Conservation (phyloP, 2,797 vertebrate genomes). For the Nasua narica region DNA sequence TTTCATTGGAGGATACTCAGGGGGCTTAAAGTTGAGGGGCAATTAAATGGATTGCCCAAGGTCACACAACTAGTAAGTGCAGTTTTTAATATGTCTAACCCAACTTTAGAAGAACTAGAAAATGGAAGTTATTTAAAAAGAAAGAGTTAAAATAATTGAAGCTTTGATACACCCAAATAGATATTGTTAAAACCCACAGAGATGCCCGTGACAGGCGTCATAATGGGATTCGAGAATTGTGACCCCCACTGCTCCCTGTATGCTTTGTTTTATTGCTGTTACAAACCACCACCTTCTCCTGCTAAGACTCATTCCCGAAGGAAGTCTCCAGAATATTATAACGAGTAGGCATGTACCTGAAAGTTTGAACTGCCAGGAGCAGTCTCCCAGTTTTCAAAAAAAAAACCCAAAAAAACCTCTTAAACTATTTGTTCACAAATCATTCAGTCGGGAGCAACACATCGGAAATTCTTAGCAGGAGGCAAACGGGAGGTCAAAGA, state of each 20-base stretch:
- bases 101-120: not conserved
- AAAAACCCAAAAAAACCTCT: not conserved
- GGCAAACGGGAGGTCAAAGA: slow-evolving; percentile 23
- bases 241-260: fast-evolving
- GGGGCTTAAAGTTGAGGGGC: not conserved
- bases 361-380: slow-evolving; percentile 12
- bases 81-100: not conserved
- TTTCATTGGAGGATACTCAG: not conserved
- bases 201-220: not conserved
- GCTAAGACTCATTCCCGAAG: not conserved
- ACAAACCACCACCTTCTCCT: not conserved
- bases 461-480: slow-evolving; percentile 57
- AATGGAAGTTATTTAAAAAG: not conserved
- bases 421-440: slow-evolving; percentile 51
- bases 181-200: not conserved
- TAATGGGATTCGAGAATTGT: not conserved
- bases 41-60: not conserved
- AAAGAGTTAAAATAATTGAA: not conserved
- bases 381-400: not conserved
- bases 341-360: slow-evolving; percentile 21
- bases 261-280: not conserved
- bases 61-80: not conserved
- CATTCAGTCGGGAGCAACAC: slow-evolving; percentile 14
- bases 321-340: not conserved
- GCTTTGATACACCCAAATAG: not conserved